These are phyloP conservation scores for Passer domesticus DNA, from an alignment of 2,113 vertebrate genomes.

Conservation along the genomic window DNA sequence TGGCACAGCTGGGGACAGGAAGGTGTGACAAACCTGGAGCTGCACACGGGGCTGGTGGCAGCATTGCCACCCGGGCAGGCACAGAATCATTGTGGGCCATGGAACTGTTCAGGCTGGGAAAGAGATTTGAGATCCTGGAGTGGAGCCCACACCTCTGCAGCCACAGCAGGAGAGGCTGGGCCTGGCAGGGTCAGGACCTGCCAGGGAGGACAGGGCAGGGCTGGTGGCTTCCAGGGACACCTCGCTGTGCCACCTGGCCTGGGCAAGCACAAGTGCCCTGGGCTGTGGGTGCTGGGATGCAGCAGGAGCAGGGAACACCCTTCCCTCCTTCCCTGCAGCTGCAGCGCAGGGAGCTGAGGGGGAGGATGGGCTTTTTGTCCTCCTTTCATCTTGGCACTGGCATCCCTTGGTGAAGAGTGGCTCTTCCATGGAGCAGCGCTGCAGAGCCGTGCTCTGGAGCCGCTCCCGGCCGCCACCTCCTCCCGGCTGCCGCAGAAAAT, in stretches of 20 bases:
- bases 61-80: neutral
- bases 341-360: fast-evolving
- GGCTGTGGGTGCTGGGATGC: neutral
- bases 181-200: neutral
- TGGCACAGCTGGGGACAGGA: neutral
- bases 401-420: neutral
- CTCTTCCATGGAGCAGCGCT: fast-evolving
- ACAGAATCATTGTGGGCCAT: neutral
- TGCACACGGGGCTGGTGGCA: neutral
- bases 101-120: neutral
- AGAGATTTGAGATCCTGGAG: neutral
- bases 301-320: neutral
- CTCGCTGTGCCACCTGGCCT: neutral
- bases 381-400: neutral
- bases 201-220: neutral
- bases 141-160: neutral
- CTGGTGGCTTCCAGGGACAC: neutral
- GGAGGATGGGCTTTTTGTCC: neutral
- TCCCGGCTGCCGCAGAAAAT: neutral
- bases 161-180: neutral
- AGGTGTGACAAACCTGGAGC: neutral
- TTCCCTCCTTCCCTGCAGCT: neutral
- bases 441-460: neutral
- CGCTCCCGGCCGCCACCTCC: fast-evolving
- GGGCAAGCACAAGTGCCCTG: fast-evolving